Evolutionary conservation across 2,888 invertebrate species (phyloP).

Genomic region (Drosophila setosimentum): DNA sequence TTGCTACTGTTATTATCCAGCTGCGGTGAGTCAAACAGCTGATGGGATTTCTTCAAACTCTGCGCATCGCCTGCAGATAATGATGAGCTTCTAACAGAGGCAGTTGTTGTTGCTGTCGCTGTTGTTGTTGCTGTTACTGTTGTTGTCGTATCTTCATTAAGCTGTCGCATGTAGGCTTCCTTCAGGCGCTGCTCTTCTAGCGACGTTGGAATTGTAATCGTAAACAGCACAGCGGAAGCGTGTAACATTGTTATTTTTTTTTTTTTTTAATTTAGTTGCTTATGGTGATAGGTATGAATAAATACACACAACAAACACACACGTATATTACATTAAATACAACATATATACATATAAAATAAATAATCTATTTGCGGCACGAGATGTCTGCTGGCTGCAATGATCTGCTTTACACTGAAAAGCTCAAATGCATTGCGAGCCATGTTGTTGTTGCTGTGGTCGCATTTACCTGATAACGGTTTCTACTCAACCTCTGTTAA

Average conservation of each 20-base stretch:
- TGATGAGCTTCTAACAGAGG: conserved; percentile 14
- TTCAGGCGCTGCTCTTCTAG: conserved; percentile 84
- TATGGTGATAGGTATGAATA: conserved; percentile 6
- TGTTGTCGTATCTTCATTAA: conserved; percentile 13
- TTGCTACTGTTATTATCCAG: background rate
- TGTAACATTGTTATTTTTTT: conserved; percentile 38
- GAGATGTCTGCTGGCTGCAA: conserved; percentile 43
- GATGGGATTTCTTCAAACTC: conserved; percentile 7
- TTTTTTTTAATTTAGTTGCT: background rate
- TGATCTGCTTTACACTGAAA: conserved; percentile 61
- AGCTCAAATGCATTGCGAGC: conserved; percentile 28
- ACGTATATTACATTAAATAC: conserved; percentile 17
- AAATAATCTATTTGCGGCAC: conserved; percentile 20
- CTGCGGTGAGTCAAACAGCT: conserved; percentile 16
- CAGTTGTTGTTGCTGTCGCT: too few species aligned
- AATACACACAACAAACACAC: conserved; percentile 11
- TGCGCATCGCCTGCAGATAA: conserved; percentile 11
- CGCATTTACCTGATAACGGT: conserved; percentile 66
- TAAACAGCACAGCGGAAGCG: conserved; percentile 86
- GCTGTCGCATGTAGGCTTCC: conserved; percentile 39
- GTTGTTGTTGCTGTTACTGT: conserved; percentile 9
- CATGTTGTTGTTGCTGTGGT: conserved; percentile 41
- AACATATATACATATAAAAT: background rate
- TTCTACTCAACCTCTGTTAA: conserved; percentile 36
- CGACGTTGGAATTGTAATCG: conserved; percentile 87